These are phyloP conservation scores for Exaiptasia diaphana DNA, from an alignment of 64 coral and sea anemone genomes.

Conservation along the genomic window DNA sequence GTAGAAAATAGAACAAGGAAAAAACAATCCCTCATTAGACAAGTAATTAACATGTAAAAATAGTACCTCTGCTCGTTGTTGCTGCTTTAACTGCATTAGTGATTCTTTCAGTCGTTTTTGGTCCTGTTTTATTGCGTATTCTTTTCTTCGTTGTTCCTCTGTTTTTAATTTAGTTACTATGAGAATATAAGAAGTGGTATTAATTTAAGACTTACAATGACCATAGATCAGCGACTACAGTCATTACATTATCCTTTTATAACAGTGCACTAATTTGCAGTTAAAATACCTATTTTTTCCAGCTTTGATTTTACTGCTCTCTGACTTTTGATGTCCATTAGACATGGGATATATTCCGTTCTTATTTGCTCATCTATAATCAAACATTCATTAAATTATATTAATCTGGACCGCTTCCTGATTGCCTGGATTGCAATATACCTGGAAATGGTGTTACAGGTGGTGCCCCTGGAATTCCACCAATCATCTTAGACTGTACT, in stretches of 20 bases:
- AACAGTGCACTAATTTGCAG: not conserved
- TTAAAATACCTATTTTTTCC: slow-evolving; percentile 56
- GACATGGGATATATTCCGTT: slow-evolving; percentile 76
- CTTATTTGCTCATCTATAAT: slow-evolving; percentile 64
- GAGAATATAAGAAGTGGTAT: not conserved
- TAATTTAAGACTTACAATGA: not conserved
- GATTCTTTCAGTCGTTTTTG: slow-evolving; percentile 52
- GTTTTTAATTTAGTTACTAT: slow-evolving; percentile 72
- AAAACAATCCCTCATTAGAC: not conserved
- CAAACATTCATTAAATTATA: not conserved
- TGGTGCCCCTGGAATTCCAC: slow-evolving; percentile 70
- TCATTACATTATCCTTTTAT: not conserved
- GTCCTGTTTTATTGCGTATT: slow-evolving; percentile 60
- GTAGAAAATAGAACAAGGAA: not conserved
- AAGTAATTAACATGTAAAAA: not conserved
- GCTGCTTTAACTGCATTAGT: slow-evolving; percentile 69
- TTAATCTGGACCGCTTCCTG: no score
- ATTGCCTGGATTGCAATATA: no score
- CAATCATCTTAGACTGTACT: slow-evolving; percentile 69
- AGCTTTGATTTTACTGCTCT: slow-evolving; percentile 70
- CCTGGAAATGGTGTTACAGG: slow-evolving; percentile 68
- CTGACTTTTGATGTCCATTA: slow-evolving; percentile 87
- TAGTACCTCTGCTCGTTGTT: slow-evolving; percentile 72
- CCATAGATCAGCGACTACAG: not conserved
- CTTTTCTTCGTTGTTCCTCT: slow-evolving; percentile 56